Evolutionary conservation across 2,888 invertebrate genomes (phyloP), one percentile per base, ranked within the genome.

Genomic region (Hypomecis atomaria): DNA sequence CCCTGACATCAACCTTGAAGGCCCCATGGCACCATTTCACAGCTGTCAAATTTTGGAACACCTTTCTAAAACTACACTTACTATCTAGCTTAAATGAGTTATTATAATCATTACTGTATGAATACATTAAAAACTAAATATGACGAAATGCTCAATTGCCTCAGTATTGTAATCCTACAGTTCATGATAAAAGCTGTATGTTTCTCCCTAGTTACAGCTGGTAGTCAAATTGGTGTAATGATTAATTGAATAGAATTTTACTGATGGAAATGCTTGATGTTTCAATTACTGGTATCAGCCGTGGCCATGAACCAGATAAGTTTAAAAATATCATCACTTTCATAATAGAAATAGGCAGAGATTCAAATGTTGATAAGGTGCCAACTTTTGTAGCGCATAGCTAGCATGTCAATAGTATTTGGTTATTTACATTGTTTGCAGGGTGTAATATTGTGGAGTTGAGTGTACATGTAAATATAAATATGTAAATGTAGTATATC

Each of bases 281-380:
- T 50, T 4, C n/a, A 10, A 40, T 40, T 10, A 13, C 53, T 63
- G 62, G 69, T 65, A 62, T 63, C 59, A 54, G 50, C 59, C 55
- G 53, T 71, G 69, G 50, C 71, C 71, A 62, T 71, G 72, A 71
- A 70, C 71, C 53, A 67, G 43, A 56, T 67, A 44, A 65, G 45
- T 69, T 42, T 69, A 71, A 42, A 61, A 70, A 70, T 72, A 71
- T 57, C 61, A 57, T 55, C 43, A 69, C 66, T 69, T 68, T 69
- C 60, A 55, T 60, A 59, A 64, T 63, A 65, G 49, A 66, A 54
- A 66, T 67, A 67, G 63, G 50, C 54, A 55, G 23, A 56, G 48
- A 34, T 48, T 57, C 38, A 56, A 67, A 68, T 67, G 43, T 71
- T 71, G 71, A 66, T 60, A 23, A 10, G 56, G 34, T 68, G 72